These are phyloP conservation scores for Callipepla californica DNA, from an alignment of 2,113 vertebrate species.

Conservation along the genomic window DNA sequence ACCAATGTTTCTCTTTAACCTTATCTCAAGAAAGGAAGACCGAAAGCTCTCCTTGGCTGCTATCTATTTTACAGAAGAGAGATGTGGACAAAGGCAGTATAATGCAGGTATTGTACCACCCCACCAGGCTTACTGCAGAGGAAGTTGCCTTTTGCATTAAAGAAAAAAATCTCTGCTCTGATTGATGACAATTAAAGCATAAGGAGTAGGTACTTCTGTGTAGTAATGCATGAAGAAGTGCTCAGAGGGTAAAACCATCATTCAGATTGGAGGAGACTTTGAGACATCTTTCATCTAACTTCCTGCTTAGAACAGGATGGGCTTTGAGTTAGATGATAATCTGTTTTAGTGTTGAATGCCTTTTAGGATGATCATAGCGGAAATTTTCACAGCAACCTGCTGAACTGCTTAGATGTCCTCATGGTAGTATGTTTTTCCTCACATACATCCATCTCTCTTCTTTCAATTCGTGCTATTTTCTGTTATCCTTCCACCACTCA, in stretches of 20 bases:
- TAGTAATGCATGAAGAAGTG: not conserved
- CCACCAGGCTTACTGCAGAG: not conserved
- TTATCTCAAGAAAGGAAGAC: not conserved
- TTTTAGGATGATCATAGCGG: not conserved
- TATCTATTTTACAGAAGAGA: not conserved
- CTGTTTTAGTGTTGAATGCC: not conserved
- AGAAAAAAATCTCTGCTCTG: not conserved
- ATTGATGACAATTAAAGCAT: not conserved
- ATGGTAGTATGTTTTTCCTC: not conserved
- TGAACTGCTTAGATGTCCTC: not conserved
- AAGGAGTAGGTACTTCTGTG: not conserved
- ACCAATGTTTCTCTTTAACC: not conserved
- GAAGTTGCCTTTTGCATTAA: not conserved
- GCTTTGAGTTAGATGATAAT: not conserved
- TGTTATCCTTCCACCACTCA: not conserved
- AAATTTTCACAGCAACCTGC: not conserved
- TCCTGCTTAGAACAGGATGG: not conserved
- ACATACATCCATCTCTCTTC: not conserved
- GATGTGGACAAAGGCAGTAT: not conserved
- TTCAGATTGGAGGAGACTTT: not conserved
- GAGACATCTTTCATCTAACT: not conserved
- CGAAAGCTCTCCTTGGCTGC: not conserved
- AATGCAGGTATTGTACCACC: not conserved
- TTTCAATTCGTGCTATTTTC: not conserved
- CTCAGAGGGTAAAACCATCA: not conserved